These are phyloP conservation scores for Pygoscelis adeliae DNA, from an alignment of 2,113 vertebrate species.

Conservation along the genomic window DNA sequence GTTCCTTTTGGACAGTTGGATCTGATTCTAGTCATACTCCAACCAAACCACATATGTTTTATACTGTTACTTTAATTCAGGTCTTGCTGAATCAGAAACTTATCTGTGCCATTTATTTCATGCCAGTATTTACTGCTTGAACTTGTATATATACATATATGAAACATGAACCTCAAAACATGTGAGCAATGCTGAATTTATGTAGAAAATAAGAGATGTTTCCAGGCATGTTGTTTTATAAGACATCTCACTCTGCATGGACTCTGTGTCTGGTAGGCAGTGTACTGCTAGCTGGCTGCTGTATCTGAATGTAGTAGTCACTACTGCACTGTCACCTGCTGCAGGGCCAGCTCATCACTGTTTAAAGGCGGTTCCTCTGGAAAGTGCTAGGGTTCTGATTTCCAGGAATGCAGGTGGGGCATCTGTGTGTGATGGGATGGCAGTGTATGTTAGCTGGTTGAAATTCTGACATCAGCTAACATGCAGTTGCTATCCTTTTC, in stretches of 20 bases:
- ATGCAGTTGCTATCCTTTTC: constrained; percentile 73
- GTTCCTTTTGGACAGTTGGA: neutral
- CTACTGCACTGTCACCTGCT: constrained; percentile 66
- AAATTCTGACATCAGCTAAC: constrained; percentile 77
- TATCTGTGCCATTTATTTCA: neutral
- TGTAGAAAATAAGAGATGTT: neutral
- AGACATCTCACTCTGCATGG: neutral
- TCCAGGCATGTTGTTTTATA: neutral
- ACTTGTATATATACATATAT: neutral
- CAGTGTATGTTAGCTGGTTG: constrained; percentile 94
- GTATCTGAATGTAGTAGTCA: constrained; percentile 46
- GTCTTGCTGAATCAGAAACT: neutral
- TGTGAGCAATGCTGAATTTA: neutral
- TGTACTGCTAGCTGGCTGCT: constrained; percentile 74
- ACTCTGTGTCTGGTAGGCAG: constrained; percentile 72
- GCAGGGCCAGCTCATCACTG: neutral
- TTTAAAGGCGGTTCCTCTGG: neutral
- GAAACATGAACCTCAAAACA: neutral
- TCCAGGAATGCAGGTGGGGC: neutral
- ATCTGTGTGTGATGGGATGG: constrained; percentile 77
- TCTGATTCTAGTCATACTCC: neutral
- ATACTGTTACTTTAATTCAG: neutral
- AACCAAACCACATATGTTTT: neutral
- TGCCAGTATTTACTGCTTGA: neutral
- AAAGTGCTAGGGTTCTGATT: neutral